Base-by-base conservation (phyloP, 1,140 invertebrate species). In the Papilio machaon region DNA sequence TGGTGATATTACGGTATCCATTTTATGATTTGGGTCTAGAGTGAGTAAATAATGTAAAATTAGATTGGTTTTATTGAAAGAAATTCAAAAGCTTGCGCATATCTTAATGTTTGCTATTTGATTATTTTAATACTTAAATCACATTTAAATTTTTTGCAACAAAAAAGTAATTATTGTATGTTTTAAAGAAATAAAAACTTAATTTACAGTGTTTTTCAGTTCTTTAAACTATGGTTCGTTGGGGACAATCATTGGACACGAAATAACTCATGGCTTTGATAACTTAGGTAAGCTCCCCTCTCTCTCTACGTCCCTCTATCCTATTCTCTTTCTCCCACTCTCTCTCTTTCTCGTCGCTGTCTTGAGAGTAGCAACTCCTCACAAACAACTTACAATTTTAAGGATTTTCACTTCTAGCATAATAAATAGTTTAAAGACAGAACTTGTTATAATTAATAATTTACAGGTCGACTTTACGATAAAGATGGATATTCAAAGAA, bases 221-320 rank as follows among this genome's bases (percentile, higher is more conserved):
- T 96, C 97, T 3, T 92, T 98, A 17, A 98, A 98, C 91, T 98
- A 98, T 90, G 98, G 97, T 2, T 96, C 97, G 0, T 96, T 98
- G 80, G 98, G 98, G 6, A 95, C 96, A 3, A 96, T 98, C 23
- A 92, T 98, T 74, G 98, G 97, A 1, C 98, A 98, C 89, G 98
- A 98, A 93, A 94, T 98, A 73, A 98, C 97, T 0, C 98, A 98
- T 91, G 98, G 97, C 10, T 98, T 98, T 90, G 98, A 98, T 89
- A 97, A 97, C 85, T 96, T 90, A 83, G 97, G 97, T 96, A 87
- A 92, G 85, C 67, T 49, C 7, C 38, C 38, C 38, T 43, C 7
- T 43, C 38, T 43, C 1, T 43, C 38, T 43, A 1, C 7, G 4
- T 43, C 38, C 38, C 38, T 43, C 38, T 43, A 2, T 43, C 2